Base-by-base conservation (phyloP, 2,888 invertebrate genomes). In the Barypeithes pellucidus region DNA sequence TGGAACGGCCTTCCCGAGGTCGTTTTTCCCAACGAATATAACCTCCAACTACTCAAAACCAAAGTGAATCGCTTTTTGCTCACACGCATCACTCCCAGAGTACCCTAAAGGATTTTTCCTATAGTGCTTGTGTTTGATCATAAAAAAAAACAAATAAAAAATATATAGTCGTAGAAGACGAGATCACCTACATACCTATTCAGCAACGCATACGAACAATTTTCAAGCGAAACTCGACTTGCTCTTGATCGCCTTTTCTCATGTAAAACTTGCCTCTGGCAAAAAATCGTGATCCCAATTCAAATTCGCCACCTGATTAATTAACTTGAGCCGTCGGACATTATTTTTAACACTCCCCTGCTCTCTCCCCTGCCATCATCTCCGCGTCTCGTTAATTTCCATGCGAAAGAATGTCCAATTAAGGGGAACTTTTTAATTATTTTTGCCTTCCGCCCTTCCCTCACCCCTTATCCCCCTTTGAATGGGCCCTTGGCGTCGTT, bases 341-440 rank as follows among this genome's bases (percentile, higher is more conserved):
- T 57, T 36, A 57, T 16, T 57, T 54, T 54, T 54, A 54, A 54
- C 54, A 12, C n/a, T 4, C 14, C 14, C 4, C 33, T 33, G 12
- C 36, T 33, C 54, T 7, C 24, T 18, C 9, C 11, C 16, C 5
- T 9, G 16, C 50, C 33, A 8, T 29, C 29, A 29, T 29, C 33
- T 16, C 11, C 14, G 18, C 16, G 29, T 62, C 43, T 39, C 65
- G 54, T 66, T 54, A 66, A 66, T 66, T 36, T 65, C 24, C 57
- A 9, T 39, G 20, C 45, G 18, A 65, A 65, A 70, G 65, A 70
- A 70, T 70, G 70, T 65, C 36, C 62, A 70, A 70, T 70, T 65
- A 70, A 63, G 41, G 57, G 43, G 62, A 70, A 70, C 63, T 70
- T 70, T 70, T 70, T 62, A 70, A 62, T 76, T 66, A 70, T 70